A percentile compares a stretch with the other conserved stretches of the same genome.
Conservation (phyloP, 1,140 invertebrate species). For the Ostrea edulis region DNA sequence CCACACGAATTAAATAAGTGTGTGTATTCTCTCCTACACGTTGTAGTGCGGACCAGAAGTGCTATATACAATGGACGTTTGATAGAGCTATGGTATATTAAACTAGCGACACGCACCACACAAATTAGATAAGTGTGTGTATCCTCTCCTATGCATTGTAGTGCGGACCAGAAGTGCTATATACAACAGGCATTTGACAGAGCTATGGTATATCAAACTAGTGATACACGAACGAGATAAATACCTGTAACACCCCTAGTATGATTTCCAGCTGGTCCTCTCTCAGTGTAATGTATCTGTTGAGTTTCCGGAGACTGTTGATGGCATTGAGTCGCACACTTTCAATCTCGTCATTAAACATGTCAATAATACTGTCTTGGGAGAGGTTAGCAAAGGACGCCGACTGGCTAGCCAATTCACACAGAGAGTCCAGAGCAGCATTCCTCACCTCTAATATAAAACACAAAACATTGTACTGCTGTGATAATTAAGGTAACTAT, state of each 20-base stretch:
- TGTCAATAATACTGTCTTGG: slow-evolving; percentile 97
- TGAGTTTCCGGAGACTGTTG: slow-evolving; percentile 93
- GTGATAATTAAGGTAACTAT: not conserved
- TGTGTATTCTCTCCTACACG: too few relatives aligned
- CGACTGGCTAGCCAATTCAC: slow-evolving; percentile 91
- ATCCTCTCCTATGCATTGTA: not conserved
- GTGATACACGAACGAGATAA: not conserved
- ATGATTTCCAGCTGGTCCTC: slow-evolving; percentile 99
- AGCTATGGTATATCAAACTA: too few relatives aligned
- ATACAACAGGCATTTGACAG: too few relatives aligned
- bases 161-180: too few relatives aligned
- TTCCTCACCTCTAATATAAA: slow-evolving; percentile 91
- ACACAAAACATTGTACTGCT: slow-evolving; percentile 10
- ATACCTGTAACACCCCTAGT: slow-evolving; percentile 90
- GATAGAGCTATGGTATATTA: too few relatives aligned
- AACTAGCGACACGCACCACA: too few relatives aligned
- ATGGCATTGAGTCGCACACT: slow-evolving; percentile 96
- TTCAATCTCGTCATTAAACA: slow-evolving; percentile 99
- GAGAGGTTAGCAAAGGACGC: slow-evolving; percentile 87
- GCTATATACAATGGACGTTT: too few relatives aligned
- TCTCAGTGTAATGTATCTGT: slow-evolving; percentile 91
- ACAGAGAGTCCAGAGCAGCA: slow-evolving; percentile 95
- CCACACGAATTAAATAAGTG: too few relatives aligned
- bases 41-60: too few relatives aligned
- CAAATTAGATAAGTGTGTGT: too few relatives aligned